Percentiles rank a stretch among this genome's conserved stretches.
phyloP scores from a whole-genome alignment of 2,888 invertebrate genomes.

The Drosophila dives region DNA sequence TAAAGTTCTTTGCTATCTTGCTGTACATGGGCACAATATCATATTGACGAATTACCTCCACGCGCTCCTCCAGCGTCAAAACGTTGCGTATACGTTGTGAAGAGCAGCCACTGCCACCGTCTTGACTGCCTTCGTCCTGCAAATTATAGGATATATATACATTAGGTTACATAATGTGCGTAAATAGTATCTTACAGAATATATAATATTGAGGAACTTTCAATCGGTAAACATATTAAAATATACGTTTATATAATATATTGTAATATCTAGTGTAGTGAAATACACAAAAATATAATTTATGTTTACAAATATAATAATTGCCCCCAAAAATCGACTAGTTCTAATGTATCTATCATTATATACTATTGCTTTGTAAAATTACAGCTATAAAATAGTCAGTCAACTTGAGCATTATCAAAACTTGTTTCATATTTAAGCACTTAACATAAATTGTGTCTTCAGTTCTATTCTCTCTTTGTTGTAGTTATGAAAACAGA shows the following conservation, averaged over 20 bases:
- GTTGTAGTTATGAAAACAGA: background rate
- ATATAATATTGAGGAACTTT: too few relatives aligned
- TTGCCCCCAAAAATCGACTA: background rate
- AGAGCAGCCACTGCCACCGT: constrained; percentile 30
- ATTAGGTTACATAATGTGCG: background rate
- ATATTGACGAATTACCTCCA: constrained; percentile 81
- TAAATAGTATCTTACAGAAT: background rate
- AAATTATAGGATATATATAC: background rate
- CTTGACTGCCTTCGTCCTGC: constrained; percentile 50
- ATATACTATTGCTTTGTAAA: background rate
- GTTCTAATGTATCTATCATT: background rate
- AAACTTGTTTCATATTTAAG: constrained; percentile 14
- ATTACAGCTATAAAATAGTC: background rate
- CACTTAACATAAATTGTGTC: background rate
- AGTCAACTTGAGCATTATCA: background rate
- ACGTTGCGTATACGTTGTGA: constrained; percentile 77
- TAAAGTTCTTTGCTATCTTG: constrained; percentile 82
- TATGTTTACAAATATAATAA: background rate
- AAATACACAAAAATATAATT: background rate
- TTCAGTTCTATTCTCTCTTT: background rate
- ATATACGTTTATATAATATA: background rate
- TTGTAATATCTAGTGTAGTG: background rate
- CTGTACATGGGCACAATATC: constrained; percentile 83
- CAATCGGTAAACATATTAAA: background rate
- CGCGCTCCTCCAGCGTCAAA: constrained; percentile 81